Evolutionary conservation across 1,140 invertebrate genomes (phyloP).

Genomic region (Cepaea nemoralis): DNA sequence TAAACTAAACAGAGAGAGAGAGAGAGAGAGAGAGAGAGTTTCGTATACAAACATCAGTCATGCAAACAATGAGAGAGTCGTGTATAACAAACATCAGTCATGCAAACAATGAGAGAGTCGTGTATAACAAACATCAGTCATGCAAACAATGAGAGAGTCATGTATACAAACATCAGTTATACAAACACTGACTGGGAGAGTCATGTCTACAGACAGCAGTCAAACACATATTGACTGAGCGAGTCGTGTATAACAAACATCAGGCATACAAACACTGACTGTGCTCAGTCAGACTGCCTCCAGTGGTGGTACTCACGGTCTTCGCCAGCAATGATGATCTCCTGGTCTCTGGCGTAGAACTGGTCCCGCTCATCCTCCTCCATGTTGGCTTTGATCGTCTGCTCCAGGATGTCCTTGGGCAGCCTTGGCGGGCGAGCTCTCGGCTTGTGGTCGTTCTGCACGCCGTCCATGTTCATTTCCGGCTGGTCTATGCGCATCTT

Average conservation of each 20-base stretch:
- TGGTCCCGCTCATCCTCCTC: background rate
- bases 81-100: background rate
- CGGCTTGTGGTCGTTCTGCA: background rate
- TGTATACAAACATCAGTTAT: background rate
- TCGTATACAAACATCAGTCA: background rate
- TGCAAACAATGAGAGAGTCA: no score
- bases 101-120: background rate
- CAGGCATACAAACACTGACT: background rate
- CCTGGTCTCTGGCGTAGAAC: conserved; percentile 13
- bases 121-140: background rate
- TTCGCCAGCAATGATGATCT: background rate
- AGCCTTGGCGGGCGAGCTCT: background rate
- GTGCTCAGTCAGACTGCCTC: background rate
- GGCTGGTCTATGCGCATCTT: background rate
- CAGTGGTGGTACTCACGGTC: background rate
- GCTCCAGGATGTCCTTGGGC: background rate
- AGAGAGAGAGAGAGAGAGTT: no score
- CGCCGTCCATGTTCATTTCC: background rate
- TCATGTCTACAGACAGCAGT: background rate
- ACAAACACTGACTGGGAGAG: background rate
- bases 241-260: background rate
- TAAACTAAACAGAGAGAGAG: no score
- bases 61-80: no score
- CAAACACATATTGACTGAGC: background rate
- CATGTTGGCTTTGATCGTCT: background rate